phyloP scores from a whole-genome alignment of 1,140 invertebrate species.

The Zaprionus camerounensis region DNA sequence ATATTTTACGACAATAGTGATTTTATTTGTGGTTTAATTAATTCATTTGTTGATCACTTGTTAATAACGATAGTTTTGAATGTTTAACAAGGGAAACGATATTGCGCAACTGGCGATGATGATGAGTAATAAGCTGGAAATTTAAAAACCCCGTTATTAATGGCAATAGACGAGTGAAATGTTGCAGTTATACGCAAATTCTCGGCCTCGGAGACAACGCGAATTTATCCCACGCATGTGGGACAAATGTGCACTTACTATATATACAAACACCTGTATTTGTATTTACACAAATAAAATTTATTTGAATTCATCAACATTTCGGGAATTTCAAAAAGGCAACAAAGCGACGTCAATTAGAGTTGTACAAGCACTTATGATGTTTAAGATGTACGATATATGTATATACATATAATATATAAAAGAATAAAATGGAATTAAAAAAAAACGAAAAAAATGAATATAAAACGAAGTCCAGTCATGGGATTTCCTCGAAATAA shows the following conservation, averaged over 20 bases:
- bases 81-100: not conserved
- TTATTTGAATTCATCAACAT: slow-evolving; percentile 12
- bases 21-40: not conserved
- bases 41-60: not conserved
- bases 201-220: not conserved
- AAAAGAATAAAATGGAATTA: not conserved
- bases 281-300: not conserved
- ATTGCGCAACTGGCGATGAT: not conserved
- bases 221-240: not conserved
- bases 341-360: slow-evolving; percentile 18
- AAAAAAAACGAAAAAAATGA: not conserved
- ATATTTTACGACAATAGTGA: not conserved
- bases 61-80: not conserved
- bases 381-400: not conserved
- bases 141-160: slow-evolving; percentile 2
- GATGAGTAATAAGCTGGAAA: slow-evolving; percentile 11
- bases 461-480: not conserved
- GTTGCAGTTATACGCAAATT: slow-evolving; percentile 8
- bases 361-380: not conserved
- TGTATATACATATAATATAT: not conserved
- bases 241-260: not conserved
- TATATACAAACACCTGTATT: not conserved
- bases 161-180: not conserved
- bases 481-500: slow-evolving; percentile 14
- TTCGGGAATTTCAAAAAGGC: slow-evolving; percentile 1